These are phyloP conservation scores for Gymnoscelis rufifasciata DNA, from an alignment of 2,888 invertebrate genomes.

Conservation along the genomic window DNA sequence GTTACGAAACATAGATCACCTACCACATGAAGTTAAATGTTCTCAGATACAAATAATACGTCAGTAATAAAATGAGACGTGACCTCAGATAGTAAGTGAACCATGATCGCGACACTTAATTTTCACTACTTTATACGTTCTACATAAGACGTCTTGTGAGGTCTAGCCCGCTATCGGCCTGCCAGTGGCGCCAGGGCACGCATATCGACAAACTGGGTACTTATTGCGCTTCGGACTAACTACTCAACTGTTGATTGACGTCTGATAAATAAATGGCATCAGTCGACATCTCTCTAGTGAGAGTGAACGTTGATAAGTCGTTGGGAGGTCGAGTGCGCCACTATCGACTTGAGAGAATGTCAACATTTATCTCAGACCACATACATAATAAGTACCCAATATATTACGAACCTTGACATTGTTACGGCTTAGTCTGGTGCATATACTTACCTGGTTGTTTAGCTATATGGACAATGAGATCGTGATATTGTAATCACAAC, in stretches of 20 bases:
- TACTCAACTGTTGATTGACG: constrained; percentile 49
- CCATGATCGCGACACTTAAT: constrained; percentile 69
- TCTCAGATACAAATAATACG: constrained; percentile 71
- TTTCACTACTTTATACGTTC: constrained; percentile 72
- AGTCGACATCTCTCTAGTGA: constrained; percentile 57
- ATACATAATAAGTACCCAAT: neutral
- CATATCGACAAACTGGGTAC: constrained; percentile 41
- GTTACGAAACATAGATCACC: constrained; percentile 59
- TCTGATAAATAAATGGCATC: constrained; percentile 59
- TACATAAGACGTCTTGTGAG: constrained; percentile 68
- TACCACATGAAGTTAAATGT: constrained; percentile 65
- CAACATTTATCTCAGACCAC: constrained; percentile 15
- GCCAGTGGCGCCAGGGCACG: constrained; percentile 53
- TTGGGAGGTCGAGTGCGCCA: constrained; percentile 44
- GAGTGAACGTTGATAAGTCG: constrained; percentile 52
- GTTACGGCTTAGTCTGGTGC: neutral
- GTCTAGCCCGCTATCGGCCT: constrained; percentile 48
- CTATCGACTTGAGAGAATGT: constrained; percentile 14
- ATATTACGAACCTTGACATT: constrained; percentile 1
- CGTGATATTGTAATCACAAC: too few species aligned
- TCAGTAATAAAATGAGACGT: constrained; percentile 71
- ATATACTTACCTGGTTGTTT: too few species aligned
- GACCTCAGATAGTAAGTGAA: constrained; percentile 68
- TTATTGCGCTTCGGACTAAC: constrained; percentile 38
- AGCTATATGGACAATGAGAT: too few species aligned